Base-by-base conservation (phyloP, 2,888 invertebrate genomes). In the Cataglyphis rosenhaueri region DNA sequence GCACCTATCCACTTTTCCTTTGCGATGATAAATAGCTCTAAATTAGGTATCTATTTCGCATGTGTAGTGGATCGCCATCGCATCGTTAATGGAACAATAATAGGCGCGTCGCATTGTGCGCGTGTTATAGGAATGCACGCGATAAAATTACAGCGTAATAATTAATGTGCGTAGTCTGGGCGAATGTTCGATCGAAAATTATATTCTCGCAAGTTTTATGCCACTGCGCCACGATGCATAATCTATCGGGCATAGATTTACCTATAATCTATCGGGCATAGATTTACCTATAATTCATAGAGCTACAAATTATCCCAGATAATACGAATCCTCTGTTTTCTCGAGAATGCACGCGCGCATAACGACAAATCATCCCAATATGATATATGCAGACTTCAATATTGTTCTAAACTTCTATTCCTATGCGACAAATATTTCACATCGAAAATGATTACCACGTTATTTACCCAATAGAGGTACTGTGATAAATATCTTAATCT, bases 131-230 rank as follows among this genome's bases (percentile, higher is more conserved):
- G 35, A 73, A 68, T 81, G 82, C 65, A 57, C 32, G 68, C 82
- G 74, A 87, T 85, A 84, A 87, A 88, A 89, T 89, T 85, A 84
- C 81, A 84, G 70, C 29, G n/a, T 18, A 57, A 65, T 85, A 88
- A 89, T 90, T 87, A 89, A 87, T 84, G 89, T 79, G 52, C 84
- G 83, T 82, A 83, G 84, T 87, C 44, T 81, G 35, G 76, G 70
- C 32, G 70, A 71, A 76, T 57, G 74, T 74, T 82, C 55, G 71
- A 57, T n/a, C 79, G 64, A 84, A 89, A 89, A 89, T 89, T 86
- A 89, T 89, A 89, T 86, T 87, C 85, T 82, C 82, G 76, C 75
- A 81, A 89, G 88, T 89, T 89, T 89, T 89, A 85, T 84, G 41
- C 59, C 65, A 55, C 52, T 32, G 29, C 8, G n/a, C 65, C 82